phyloP scores from a whole-genome alignment of 1,140 invertebrate genomes.

The Trachelipus rathkii region DNA sequence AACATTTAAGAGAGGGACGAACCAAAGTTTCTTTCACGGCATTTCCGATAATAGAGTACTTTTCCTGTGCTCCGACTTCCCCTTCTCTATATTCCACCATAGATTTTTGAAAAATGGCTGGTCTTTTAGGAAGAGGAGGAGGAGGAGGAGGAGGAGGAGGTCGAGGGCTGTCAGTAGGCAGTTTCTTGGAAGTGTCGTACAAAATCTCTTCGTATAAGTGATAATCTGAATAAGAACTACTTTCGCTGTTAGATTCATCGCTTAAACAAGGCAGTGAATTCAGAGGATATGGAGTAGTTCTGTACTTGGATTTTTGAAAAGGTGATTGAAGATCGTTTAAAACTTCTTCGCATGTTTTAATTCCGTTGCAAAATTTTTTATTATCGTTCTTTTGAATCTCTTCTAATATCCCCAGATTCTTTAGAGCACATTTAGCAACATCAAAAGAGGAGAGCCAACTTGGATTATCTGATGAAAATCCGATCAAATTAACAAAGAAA shows the following conservation, averaged over 20 bases:
- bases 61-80: background rate
- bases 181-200: background rate
- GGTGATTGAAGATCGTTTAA: background rate
- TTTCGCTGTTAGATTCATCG: background rate
- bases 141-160: background rate
- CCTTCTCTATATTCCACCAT: background rate
- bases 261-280: background rate
- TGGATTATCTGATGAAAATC: no score
- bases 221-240: background rate
- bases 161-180: background rate
- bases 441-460: background rate
- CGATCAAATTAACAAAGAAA: no score
- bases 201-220: background rate
- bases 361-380: background rate
- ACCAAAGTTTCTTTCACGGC: background rate
- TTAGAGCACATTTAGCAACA: background rate
- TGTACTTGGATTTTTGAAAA: background rate
- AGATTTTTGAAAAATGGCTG: background rate
- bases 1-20: background rate
- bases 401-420: background rate
- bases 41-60: background rate
- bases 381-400: background rate
- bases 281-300: background rate
- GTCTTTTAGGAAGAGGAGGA: background rate
- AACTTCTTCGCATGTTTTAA: background rate